phyloP scores from a whole-genome alignment of 2,797 vertebrate species.

The Philypnodon macrostomus region DNA sequence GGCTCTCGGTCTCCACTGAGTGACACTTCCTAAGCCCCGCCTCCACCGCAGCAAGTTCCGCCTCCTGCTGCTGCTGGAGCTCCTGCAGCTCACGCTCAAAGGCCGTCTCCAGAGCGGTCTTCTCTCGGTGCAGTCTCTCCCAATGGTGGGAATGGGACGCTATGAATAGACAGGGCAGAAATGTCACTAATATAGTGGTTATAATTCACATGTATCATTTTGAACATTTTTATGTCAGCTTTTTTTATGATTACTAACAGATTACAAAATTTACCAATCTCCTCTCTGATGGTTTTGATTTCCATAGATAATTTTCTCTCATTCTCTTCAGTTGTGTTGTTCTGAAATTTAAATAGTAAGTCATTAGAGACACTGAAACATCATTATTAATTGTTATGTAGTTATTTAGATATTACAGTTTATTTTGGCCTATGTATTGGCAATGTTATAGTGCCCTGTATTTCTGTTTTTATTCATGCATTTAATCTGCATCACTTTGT shows the following conservation, averaged over 20 bases:
- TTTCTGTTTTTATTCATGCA: too few relatives aligned
- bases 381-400: background rate
- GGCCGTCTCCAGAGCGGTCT: conserved; percentile 82
- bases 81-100: conserved; percentile 83
- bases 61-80: conserved; percentile 84
- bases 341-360: conserved; percentile 73
- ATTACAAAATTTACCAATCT: conserved; percentile 85
- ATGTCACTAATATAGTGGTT: too few relatives aligned
- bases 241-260: background rate
- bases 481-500: too few relatives aligned
- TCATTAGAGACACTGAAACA: background rate
- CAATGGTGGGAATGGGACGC: conserved; percentile 78
- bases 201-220: too few relatives aligned
- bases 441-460: too few relatives aligned
- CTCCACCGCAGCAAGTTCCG: conserved; percentile 82
- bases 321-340: conserved; percentile 82
- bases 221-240: background rate
- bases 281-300: conserved; percentile 86
- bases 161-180: conserved; percentile 51
- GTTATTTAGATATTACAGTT: too few relatives aligned
- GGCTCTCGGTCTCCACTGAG: conserved; percentile 68
- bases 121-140: conserved; percentile 85
- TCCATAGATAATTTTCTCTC: conserved; percentile 83
- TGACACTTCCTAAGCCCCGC: conserved; percentile 82
- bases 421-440: too few relatives aligned